phyloP scores from a whole-genome alignment of 2,797 vertebrate species.

The Craterocephalus amniculus region DNA sequence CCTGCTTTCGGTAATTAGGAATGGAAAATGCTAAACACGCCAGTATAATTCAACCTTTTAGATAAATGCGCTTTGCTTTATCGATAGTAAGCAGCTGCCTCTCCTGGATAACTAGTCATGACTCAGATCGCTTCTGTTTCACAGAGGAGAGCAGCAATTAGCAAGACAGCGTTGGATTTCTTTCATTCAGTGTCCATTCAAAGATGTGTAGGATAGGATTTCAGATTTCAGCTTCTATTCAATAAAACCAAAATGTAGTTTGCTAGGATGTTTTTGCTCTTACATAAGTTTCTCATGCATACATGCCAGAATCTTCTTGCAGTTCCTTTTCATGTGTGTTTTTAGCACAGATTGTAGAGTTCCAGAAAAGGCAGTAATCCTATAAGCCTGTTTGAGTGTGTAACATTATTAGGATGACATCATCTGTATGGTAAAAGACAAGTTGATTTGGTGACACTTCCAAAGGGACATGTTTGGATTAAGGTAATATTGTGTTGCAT shows the following conservation, averaged over 20 bases:
- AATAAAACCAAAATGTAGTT: slow-evolving; percentile 35
- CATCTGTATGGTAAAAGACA: slow-evolving; percentile 70
- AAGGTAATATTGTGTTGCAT: slow-evolving; percentile 53
- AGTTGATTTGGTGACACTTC: slow-evolving; percentile 73
- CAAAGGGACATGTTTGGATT: slow-evolving; percentile 59
- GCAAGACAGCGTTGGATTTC: slow-evolving; percentile 15
- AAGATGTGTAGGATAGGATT: slow-evolving; percentile 36
- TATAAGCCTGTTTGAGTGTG: slow-evolving; percentile 70
- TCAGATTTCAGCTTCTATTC: slow-evolving; percentile 32
- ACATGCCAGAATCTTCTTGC: slow-evolving; percentile 48
- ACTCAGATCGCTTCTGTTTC: slow-evolving; percentile 38
- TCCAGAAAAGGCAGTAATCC: slow-evolving; percentile 72
- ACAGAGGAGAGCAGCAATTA: not conserved
- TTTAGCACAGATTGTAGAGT: slow-evolving; percentile 63
- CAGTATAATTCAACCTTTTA: slow-evolving; percentile 39
- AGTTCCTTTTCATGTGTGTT: slow-evolving; percentile 67
- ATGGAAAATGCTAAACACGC: slow-evolving; percentile 31
- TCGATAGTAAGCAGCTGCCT: slow-evolving; percentile 57
- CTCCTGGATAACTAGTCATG: slow-evolving; percentile 49
- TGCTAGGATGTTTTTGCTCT: slow-evolving; percentile 31
- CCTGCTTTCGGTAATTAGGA: slow-evolving; percentile 60
- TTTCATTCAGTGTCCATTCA: slow-evolving; percentile 24
- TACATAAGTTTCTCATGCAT: slow-evolving; percentile 40
- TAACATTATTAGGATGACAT: slow-evolving; percentile 72
- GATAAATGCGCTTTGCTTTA: slow-evolving; percentile 45